Evolutionary conservation across 2,797 vertebrate species (phyloP).

Genomic region (Valencia hispanica): DNA sequence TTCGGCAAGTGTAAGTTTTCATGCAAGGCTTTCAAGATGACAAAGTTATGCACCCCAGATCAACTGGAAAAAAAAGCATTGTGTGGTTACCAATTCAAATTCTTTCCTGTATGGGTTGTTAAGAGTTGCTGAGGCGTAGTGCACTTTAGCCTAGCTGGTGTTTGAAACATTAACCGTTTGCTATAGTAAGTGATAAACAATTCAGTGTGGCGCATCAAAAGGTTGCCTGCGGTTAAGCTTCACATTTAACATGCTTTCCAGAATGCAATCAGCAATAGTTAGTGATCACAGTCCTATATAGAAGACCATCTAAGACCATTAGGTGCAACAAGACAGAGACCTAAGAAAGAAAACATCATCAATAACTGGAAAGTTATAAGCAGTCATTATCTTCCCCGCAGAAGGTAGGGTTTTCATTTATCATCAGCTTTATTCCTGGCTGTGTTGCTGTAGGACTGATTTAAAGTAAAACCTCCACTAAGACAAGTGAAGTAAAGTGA

Average conservation of each 20-base stretch:
- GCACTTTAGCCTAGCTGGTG: conserved; percentile 54
- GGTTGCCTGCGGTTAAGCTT: conserved; percentile 30
- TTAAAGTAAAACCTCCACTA: not conserved
- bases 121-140: conserved; percentile 59
- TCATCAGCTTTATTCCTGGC: not conserved
- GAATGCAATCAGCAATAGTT: conserved; percentile 17
- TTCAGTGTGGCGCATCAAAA: conserved; percentile 15
- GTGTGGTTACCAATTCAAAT: conserved; percentile 70
- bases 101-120: conserved; percentile 76
- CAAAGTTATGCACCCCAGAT: conserved; percentile 79
- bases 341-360: conserved; percentile 28
- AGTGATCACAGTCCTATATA: conserved; percentile 10
- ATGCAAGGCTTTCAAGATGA: conserved; percentile 73
- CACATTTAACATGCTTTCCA: conserved; percentile 19
- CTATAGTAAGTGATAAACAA: conserved; percentile 21
- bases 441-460: not conserved
- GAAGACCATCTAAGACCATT: conserved; percentile 11
- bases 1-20: conserved; percentile 77
- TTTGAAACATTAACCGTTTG: conserved; percentile 47
- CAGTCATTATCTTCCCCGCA: not conserved
- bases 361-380: not conserved
- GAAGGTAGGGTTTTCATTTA: not conserved
- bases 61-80: conserved; percentile 48
- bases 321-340: conserved; percentile 2
- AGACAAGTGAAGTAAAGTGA: not conserved